Base-by-base conservation (phyloP, 2,797 vertebrate genomes). In the Hybognathus amarus region DNA sequence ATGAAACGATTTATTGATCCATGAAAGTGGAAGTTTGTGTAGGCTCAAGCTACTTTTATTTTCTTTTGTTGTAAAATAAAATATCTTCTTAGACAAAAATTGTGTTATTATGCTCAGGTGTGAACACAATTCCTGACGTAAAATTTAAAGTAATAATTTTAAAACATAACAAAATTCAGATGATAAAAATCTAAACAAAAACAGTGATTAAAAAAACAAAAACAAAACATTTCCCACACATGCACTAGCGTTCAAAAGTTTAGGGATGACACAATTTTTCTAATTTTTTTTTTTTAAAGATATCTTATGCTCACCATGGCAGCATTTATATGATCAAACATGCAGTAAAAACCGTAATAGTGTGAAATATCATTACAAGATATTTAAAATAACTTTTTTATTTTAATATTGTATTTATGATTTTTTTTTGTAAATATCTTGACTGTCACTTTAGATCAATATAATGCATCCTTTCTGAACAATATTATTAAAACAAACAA, bases 31-130 rank as follows among this genome's bases (percentile, higher is more conserved):
- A 0, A 73, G 33, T 70, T 45, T 30, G 66, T 61, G 50, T 45
- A 17, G 11, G 17, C 38, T 61, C 24, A 9, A 4, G 40, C 50
- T 74, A 36, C n/a, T 69, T 70, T 70, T 69, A 79, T 80, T 80
- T 63, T 77, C 1, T 63, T 59, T 33, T 20, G n/a, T 45, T 54
- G 11, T 4, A 59, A 56, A 42, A 54, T 68, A 69, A 69, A 80
- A 42, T 8, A 11, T 0, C 6, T 33, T 79, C n/a, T 42, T 68
- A 54, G 12, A 68, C 61, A 47, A 38, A 68, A 0, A 69, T 36
- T 36, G 64, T 27, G 15, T 27, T 1, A 50, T 78, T 33, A 52
- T 47, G 30, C 18, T 52, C 4, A 6, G 7, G 8, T 36, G 61
- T 36, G 68, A 27, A 52, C 13, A 38, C 15, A 69, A 24, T 67